Evolutionary conservation across 2,888 invertebrate species (phyloP), one percentile per base, ranked within the genome.

Genomic region (Diloba caeruleocephala): DNA sequence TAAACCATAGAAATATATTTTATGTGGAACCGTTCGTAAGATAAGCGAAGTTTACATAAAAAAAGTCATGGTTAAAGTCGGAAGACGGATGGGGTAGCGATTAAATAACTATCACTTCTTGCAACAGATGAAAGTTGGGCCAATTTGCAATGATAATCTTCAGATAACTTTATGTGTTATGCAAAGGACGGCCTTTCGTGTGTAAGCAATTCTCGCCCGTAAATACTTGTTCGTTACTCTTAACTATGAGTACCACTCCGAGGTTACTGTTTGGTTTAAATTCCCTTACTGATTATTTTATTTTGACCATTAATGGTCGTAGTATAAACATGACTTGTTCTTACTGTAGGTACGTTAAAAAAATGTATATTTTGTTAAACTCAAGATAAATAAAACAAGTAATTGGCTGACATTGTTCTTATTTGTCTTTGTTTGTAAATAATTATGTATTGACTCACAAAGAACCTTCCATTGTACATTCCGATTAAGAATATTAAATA

Each of bases 51-150:
- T 39, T 59, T 34, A 46, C 15, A 32, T 44, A 59, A 48, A 4
- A 28, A n/a, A 45, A 25, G 28, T 13, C 29, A 3, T 9, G n/a
- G 63, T 38, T 21, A 25, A 42, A 37, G 17, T 28, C n/a, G n/a
- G n/a, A n/a, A n/a, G n/a, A n/a, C n/a, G 37, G 60, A 19, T 14
- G 26, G 5, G 31, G n/a, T 19, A 46, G 31, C 26, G 10, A 59
- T 71, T 62, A 62, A 71, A 62, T 58, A 62, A 53, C 68, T 58
- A 59, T 67, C 50, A 56, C 52, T 62, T 62, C 66, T 62, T 71
- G 42, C 42, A 26, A 26, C 33, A 42, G 44, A 54, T 36, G 48
- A 48, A 63, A 67, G 37, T 48, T 44, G 8, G 10, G 32, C 21
- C 25, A 36, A 55, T 69, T 69, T 71, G 71, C 58, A 71, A 59